Evolutionary conservation across 30 jellyfish, hydroid and myxozoan species (phyloP), one percentile per base, ranked within the genome.

Genomic region (Turritopsis dohrnii): DNA sequence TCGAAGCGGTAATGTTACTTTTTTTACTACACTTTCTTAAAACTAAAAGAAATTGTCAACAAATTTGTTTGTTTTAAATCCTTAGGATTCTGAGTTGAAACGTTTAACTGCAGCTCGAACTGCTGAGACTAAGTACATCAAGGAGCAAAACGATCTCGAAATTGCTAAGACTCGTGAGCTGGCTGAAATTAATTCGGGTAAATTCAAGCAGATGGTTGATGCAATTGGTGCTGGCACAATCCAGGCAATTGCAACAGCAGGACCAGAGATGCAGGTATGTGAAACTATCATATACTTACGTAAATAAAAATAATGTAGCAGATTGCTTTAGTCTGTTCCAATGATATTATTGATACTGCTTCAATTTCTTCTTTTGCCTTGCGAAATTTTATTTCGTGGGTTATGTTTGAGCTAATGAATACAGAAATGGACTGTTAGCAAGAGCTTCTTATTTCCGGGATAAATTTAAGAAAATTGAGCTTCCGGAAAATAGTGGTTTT

Each of bases 241-340:
- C 75, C 94, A 88, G 53, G 79, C 98, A 5, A 93, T 93, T 53
- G 97, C 96, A 28, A 94, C 99, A 22, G 94, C 99, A 18, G 99
- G 96, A 1, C 97, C 96, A 18, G 96, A 94, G 65, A 86, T 86
- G 96, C 96, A 88, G 96, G 97, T 90, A 73, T 41, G 60, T 41
- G 5, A 13, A 41, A 3, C 5, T 41, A 41, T 41, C 5, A 3
- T 41, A 13, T 41, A 3, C 5, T 41, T 41, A 41, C 13, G 5
- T 3, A 3, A 41, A 5, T 41, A 5, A 41, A 5, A 41, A 5
- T 13, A 41, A 41, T 5, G 60, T 41, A 3, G 9, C 60, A 3
- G 60, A 3, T 13, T 41, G 13, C 60, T 41, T 41, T 41, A 5
- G 13, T 41, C 5, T 13, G 13, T 41, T 41, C 60, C 60, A 5